A percentile compares a stretch with the other conserved stretches of the same genome.
These are phyloP conservation scores for Danaus melanippus DNA, from an alignment of 1,140 invertebrate species.

Conservation along the genomic window DNA sequence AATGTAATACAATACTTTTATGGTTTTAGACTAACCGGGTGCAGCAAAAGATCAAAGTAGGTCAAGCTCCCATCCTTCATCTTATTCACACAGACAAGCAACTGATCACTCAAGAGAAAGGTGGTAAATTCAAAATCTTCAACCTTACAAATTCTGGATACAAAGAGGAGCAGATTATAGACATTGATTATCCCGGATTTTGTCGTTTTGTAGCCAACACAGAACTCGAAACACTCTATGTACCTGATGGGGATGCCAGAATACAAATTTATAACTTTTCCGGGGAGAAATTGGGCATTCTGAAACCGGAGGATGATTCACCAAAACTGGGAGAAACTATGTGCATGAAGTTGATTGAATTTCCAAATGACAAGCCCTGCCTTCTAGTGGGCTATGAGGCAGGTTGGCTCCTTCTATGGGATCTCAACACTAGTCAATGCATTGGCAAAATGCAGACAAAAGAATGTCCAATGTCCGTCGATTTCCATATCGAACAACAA, in stretches of 20 bases:
- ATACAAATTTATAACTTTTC: slow-evolving; percentile 75
- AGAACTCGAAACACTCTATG: slow-evolving; percentile 76
- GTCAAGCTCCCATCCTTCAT: slow-evolving; percentile 72
- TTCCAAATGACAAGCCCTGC: slow-evolving; percentile 66
- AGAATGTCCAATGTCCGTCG: slow-evolving; percentile 79
- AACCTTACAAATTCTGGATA: slow-evolving; percentile 74
- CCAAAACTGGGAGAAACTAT: slow-evolving; percentile 74
- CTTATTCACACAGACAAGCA: slow-evolving; percentile 72
- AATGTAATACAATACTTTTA: too few species aligned
- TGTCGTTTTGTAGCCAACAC: slow-evolving; percentile 76
- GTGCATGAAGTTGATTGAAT: slow-evolving; percentile 75
- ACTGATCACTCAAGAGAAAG: slow-evolving; percentile 80
- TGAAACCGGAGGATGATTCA: slow-evolving; percentile 38
- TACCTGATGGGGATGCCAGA: slow-evolving; percentile 77
- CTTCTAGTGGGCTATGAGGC: slow-evolving; percentile 78
- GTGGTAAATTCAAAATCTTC: slow-evolving; percentile 78
- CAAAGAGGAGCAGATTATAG: slow-evolving; percentile 69
- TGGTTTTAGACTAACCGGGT: slow-evolving; percentile 74
- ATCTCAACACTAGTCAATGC: slow-evolving; percentile 74
- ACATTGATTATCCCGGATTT: slow-evolving; percentile 76
- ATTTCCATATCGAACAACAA: slow-evolving; percentile 76
- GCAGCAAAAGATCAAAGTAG: slow-evolving; percentile 73
- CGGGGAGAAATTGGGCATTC: slow-evolving; percentile 67
- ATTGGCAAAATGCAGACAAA: slow-evolving; percentile 74
- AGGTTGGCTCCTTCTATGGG: slow-evolving; percentile 79